Conservation (phyloP, 1,140 invertebrate species). For the Cyclina sinensis region DNA sequence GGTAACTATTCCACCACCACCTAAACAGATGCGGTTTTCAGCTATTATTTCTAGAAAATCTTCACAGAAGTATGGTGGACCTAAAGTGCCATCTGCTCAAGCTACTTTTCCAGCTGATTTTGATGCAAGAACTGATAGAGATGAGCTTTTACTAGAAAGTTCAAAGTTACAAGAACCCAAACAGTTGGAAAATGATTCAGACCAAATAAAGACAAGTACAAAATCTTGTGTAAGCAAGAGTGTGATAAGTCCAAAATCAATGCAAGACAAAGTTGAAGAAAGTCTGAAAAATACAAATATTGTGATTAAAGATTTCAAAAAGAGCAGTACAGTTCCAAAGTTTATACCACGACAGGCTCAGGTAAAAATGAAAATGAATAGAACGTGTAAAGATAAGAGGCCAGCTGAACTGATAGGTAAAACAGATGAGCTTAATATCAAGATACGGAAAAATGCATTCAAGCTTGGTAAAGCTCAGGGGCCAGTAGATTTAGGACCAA, state of each 20-base stretch:
- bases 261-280: slow-evolving; percentile 37
- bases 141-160: background rate
- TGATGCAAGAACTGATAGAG: slow-evolving; percentile 67
- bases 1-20: slow-evolving; percentile 70
- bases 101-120: slow-evolving; percentile 73
- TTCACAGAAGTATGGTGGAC: slow-evolving; percentile 69
- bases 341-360: slow-evolving; percentile 82
- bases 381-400: slow-evolving; percentile 1
- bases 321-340: slow-evolving; percentile 68
- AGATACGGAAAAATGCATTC: slow-evolving; percentile 78
- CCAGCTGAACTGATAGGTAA: background rate
- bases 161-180: slow-evolving; percentile 7
- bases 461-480: slow-evolving; percentile 76
- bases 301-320: slow-evolving; percentile 75
- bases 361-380: slow-evolving; percentile 54
- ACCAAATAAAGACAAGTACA: background rate
- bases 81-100: slow-evolving; percentile 76
- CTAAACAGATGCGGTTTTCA: slow-evolving; percentile 50
- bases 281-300: slow-evolving; percentile 61
- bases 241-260: background rate
- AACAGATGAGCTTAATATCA: slow-evolving; percentile 69
- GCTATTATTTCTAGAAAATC: background rate
- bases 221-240: background rate
- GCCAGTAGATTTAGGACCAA: slow-evolving; percentile 46
- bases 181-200: background rate